Evolutionary conservation across 2,113 vertebrate genomes (phyloP).

Genomic region (Platichthys stellatus): DNA sequence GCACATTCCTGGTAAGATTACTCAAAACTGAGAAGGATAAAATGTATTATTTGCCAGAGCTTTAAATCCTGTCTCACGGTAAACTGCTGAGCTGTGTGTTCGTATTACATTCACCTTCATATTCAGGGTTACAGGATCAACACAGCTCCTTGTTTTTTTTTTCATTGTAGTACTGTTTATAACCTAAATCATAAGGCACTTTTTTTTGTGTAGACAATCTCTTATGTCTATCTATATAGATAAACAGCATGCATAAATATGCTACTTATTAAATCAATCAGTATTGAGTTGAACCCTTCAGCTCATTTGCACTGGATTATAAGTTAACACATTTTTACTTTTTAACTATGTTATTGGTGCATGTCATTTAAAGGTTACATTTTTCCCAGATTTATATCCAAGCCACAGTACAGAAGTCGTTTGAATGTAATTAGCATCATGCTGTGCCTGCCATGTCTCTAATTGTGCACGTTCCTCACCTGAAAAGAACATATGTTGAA

Average conservation of each 20-base stretch:
- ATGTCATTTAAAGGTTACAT: slow-evolving; percentile 59
- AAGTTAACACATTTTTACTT: slow-evolving; percentile 16
- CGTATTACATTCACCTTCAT: neutral
- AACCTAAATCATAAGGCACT: too few relatives aligned
- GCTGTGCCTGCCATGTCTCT: slow-evolving; percentile 25
- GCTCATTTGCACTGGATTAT: too few relatives aligned
- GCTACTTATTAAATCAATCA: slow-evolving; percentile 26
- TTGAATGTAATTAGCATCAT: slow-evolving; percentile 51
- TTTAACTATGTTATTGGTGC: slow-evolving; percentile 46
- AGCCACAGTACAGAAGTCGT: slow-evolving; percentile 55
- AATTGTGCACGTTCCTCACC: slow-evolving; percentile 4
- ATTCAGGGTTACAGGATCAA: too few relatives aligned
- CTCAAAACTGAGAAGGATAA: neutral
- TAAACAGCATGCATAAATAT: slow-evolving; percentile 17
- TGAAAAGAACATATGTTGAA: slow-evolving; percentile 5
- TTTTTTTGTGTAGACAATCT: too few relatives aligned
- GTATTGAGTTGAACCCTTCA: slow-evolving; percentile 28
- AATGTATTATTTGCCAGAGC: neutral
- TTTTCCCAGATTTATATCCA: slow-evolving; percentile 59
- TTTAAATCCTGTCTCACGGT: neutral
- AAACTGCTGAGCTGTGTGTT: neutral
- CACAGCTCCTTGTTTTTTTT: neutral
- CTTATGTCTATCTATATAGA: neutral
- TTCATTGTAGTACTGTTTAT: too few relatives aligned
- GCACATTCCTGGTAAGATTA: neutral